Evolutionary conservation across 2,113 vertebrate genomes (phyloP).

Genomic region (Sapayoa aenigma): DNA sequence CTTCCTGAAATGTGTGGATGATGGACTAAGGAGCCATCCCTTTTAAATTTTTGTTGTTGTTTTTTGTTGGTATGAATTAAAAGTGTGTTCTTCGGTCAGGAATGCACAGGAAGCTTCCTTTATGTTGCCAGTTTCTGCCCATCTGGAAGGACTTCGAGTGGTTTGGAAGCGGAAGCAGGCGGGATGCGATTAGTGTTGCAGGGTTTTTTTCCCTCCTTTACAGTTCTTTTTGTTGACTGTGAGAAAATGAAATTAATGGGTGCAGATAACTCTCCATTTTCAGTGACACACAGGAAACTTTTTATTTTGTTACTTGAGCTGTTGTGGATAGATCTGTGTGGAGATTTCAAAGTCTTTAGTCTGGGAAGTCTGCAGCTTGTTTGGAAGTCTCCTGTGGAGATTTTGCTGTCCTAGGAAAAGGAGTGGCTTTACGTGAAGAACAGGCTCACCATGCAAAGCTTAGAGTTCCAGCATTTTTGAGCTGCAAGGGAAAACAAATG

Average conservation of each 20-base stretch:
- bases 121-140: background rate
- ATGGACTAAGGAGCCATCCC: background rate
- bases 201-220: rapidly evolving
- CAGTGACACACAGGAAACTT: background rate
- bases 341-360: background rate
- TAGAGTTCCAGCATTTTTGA: background rate
- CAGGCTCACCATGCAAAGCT: background rate
- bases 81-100: background rate
- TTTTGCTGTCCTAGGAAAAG: background rate
- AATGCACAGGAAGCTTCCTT: background rate
- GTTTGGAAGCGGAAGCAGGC: background rate
- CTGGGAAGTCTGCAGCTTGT: background rate
- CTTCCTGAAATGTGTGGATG: background rate
- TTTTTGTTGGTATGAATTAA: background rate
- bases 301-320: background rate
- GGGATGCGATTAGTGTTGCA: too few relatives aligned
- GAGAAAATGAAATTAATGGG: background rate
- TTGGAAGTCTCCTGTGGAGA: background rate
- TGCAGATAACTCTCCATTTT: background rate
- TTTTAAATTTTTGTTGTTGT: background rate
- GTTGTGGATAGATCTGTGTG: background rate
- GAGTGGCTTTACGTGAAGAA: background rate
- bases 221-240: background rate
- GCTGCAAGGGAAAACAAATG: background rate
- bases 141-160: background rate